phyloP scores from a whole-genome alignment of 92 coral and sea anemone genomes.

The Ricordea florida region DNA sequence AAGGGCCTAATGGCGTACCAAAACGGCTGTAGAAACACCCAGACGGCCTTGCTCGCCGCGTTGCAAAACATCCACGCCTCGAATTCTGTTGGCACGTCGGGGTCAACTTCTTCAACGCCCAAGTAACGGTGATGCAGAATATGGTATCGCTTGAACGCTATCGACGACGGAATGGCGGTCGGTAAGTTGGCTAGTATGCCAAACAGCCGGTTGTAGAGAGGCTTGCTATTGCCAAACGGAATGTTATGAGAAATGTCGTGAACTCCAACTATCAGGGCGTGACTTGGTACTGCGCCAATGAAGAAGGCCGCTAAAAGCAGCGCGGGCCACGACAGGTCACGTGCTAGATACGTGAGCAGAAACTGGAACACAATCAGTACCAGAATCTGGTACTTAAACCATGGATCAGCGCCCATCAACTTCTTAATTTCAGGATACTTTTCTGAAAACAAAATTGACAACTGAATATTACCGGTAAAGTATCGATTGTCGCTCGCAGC shows the following conservation, averaged over 20 bases:
- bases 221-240: conserved; percentile 58
- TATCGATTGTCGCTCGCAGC: too few species aligned
- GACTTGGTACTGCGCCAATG: conserved; percentile 50
- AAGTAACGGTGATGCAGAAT: conserved; percentile 66
- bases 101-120: conserved; percentile 62
- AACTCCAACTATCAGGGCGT: conserved; percentile 45
- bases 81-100: conserved; percentile 62
- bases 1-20: conserved; percentile 59
- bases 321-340: conserved; percentile 39
- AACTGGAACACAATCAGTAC: conserved; percentile 31
- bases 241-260: conserved; percentile 67
- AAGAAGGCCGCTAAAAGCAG: conserved; percentile 34
- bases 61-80: conserved; percentile 61
- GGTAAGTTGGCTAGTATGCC: conserved; percentile 58
- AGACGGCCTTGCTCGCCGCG: conserved; percentile 44
- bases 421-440: conserved; percentile 67
- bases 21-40: conserved; percentile 52
- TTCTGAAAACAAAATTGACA: conserved; percentile 13
- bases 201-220: conserved; percentile 46
- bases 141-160: conserved; percentile 63
- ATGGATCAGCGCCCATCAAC: conserved; percentile 61
- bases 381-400: conserved; percentile 53
- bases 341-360: conserved; percentile 20
- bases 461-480: too few species aligned
- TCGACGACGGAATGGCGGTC: conserved; percentile 45